Conservation (phyloP, 2,797 vertebrate genomes). For the Premnoplex brunnescens region DNA sequence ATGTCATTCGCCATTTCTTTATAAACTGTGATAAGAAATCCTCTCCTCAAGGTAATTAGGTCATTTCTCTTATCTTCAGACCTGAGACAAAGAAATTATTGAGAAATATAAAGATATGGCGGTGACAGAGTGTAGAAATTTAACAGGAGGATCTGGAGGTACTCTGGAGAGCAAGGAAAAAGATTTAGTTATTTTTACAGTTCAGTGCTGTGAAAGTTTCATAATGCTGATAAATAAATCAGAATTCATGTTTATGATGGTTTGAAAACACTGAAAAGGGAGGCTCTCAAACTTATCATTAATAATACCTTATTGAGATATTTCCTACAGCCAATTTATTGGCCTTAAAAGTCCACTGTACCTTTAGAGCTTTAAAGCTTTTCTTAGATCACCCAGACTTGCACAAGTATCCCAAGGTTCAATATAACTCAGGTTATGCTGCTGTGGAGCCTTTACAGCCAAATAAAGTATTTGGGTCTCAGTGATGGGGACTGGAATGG, state of each 20-base stretch:
- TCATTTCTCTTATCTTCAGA: slow-evolving; percentile 2
- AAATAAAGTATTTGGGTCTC: background rate
- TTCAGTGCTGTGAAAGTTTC: background rate
- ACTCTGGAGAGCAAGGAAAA: background rate
- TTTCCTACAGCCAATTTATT: background rate
- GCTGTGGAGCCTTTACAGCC: background rate
- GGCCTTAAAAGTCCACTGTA: background rate
- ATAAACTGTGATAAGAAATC: background rate
- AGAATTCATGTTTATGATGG: background rate
- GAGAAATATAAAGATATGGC: slow-evolving; percentile 2
- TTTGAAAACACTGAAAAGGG: slow-evolving; percentile 3
- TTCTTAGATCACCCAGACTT: background rate
- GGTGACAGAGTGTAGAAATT: background rate
- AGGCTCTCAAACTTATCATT: background rate
- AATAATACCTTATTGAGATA: background rate
- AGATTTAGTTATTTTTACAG: slow-evolving; percentile 5
- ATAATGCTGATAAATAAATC: background rate
- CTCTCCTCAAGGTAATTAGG: background rate
- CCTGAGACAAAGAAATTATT: background rate
- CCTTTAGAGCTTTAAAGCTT: background rate
- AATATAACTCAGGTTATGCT: background rate
- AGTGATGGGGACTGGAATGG: background rate
- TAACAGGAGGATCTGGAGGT: background rate
- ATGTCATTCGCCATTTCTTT: background rate
- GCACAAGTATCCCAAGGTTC: background rate